Evolutionary conservation across 2,113 vertebrate species (phyloP), one percentile per base, ranked within the genome.

Genomic region (Hippocampus abdominalis): DNA sequence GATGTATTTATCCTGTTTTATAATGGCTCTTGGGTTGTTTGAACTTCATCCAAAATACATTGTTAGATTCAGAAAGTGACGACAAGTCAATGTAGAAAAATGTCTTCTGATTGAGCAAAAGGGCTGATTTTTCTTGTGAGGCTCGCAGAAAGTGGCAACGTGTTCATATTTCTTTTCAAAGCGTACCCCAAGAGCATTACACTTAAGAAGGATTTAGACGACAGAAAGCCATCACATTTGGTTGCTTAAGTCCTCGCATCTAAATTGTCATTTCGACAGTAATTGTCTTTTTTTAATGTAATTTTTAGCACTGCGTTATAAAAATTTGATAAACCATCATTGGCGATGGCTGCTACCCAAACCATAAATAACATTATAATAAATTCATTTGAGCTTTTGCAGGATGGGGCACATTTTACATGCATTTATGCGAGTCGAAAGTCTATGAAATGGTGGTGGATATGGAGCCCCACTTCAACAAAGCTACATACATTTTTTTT

Each of bases 121-220:
- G 53, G 21, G 64, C 42, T 62, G 75, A 65, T 81, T 77, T 77
- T 70, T 53, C 64, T 78, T 77, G 71, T 71, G 36, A 76, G 76
- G 66, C 66, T 72, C 54, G 72, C 59, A 73, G 71, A 80, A 67
- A 68, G 79, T 70, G 76, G 71, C 74, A 73, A 70, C 46, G 68
- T 73, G 67, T 72, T 80, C 25, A 73, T 27, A 29, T 80, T 79
- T 83, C 51, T 27, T 81, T 82, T 79, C 70, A 66, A 84, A 72
- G 54, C 73, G 72, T 63, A 72, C 59, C 77, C 74, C 69, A 63
- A 61, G 81, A 84, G 78, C 81, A 77, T 76, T 79, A 75, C 78
- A 87, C 29, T 87, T 84, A 88, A 89, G 81, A 59, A 74, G 81
- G 81, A 85, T 88, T 36, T 88, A 86, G 61, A 66, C 40, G 32